Evolutionary conservation across 2,888 invertebrate species (phyloP).

Genomic region (Cantharis lateralis): DNA sequence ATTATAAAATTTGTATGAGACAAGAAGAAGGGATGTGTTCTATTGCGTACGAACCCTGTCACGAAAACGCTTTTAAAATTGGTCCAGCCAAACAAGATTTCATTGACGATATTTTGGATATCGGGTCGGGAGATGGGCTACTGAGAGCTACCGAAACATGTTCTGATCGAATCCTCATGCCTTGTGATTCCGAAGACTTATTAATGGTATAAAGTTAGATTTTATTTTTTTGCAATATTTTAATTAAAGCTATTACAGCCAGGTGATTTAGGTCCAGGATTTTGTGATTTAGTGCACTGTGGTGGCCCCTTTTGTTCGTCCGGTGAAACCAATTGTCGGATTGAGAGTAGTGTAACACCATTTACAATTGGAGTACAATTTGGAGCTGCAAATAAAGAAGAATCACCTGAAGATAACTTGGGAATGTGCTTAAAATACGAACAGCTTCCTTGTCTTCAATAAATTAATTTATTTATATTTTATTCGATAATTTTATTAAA

Average conservation of each 20-base stretch:
- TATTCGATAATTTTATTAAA: neutral
- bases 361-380: slow-evolving; percentile 81
- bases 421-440: slow-evolving; percentile 78
- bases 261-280: slow-evolving; percentile 62
- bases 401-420: slow-evolving; percentile 78
- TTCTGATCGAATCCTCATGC: slow-evolving; percentile 75
- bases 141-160: slow-evolving; percentile 59
- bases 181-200: slow-evolving; percentile 84
- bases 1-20: slow-evolving; percentile 77
- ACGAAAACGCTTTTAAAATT: slow-evolving; percentile 76
- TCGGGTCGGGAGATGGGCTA: slow-evolving; percentile 31
- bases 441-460: slow-evolving; percentile 68
- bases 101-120: slow-evolving; percentile 12
- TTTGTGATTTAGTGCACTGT: slow-evolving; percentile 80
- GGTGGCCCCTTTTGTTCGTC: slow-evolving; percentile 72
- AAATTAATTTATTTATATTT: neutral
- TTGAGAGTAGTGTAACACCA: slow-evolving; percentile 77
- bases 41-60: slow-evolving; percentile 76
- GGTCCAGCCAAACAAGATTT: slow-evolving; percentile 55
- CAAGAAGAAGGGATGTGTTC: slow-evolving; percentile 74
- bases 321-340: slow-evolving; percentile 61
- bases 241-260: slow-evolving; percentile 56
- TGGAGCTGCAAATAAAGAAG: slow-evolving; percentile 68
- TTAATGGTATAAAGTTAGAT: slow-evolving; percentile 62
- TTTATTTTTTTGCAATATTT: neutral